Percentiles rank a stretch among this genome's conserved stretches.
Evolutionary conservation across 2,888 invertebrate genomes (phyloP).

Genomic region (Apodemia hepburni): DNA sequence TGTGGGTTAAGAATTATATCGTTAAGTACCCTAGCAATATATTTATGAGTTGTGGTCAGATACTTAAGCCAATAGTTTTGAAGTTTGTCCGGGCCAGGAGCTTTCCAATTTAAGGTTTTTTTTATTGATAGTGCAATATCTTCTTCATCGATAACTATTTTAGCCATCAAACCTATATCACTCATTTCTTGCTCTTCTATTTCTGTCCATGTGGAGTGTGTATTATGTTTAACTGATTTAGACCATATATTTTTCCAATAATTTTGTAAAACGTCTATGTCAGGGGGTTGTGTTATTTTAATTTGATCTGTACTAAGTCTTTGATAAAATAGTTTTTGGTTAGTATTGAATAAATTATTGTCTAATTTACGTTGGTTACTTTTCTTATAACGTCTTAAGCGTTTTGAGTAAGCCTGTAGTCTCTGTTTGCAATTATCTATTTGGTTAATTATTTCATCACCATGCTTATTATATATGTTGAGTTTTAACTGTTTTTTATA

Average conservation of each 20-base stretch:
- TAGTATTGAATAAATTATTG: too few relatives aligned
- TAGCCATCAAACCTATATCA: constrained; percentile 10
- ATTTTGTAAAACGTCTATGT: constrained; percentile 16
- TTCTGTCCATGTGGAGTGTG: constrained; percentile 14
- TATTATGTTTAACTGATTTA: constrained; percentile 16
- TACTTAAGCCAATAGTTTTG: constrained; percentile 25
- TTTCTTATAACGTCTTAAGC: constrained; percentile 17
- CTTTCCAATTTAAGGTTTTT: too few relatives aligned
- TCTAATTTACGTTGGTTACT: constrained; percentile 16
- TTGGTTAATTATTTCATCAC: background rate
- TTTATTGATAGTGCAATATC: constrained; percentile 15
- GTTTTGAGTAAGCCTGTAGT: constrained; percentile 20
- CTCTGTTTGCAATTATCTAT: constrained; percentile 20
- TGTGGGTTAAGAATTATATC: constrained; percentile 17
- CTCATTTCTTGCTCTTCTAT: constrained; percentile 11
- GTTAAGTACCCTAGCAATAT: constrained; percentile 17
- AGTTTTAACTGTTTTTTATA: background rate
- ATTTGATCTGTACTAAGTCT: background rate
- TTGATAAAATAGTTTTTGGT: constrained; percentile 1
- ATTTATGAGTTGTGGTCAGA: constrained; percentile 16
- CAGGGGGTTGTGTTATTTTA: constrained; percentile 2
- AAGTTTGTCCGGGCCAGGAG: too few relatives aligned
- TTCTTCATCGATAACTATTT: constrained; percentile 16
- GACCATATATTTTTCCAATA: constrained; percentile 20
- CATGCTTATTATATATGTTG: background rate